phyloP scores from a whole-genome alignment of 1,140 invertebrate genomes.

The Pentalonia nigronervosa region DNA sequence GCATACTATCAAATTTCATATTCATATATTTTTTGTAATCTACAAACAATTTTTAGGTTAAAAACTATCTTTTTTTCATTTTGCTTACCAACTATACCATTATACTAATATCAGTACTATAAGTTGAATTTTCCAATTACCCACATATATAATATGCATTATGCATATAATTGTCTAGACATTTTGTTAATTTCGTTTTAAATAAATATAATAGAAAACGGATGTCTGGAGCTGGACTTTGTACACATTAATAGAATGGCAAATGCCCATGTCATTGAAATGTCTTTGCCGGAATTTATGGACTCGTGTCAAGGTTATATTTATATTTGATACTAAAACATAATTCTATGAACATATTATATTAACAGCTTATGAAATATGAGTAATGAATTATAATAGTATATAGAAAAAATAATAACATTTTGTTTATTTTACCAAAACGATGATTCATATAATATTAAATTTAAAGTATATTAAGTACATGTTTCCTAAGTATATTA shows the following conservation, averaged over 20 bases:
- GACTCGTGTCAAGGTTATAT: too few relatives aligned
- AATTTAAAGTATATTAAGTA: background rate
- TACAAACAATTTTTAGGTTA: too few relatives aligned
- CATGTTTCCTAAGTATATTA: background rate
- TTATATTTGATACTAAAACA: background rate
- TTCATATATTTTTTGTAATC: too few relatives aligned
- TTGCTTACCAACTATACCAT: too few relatives aligned
- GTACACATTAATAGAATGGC: background rate
- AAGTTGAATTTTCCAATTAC: background rate
- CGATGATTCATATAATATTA: background rate
- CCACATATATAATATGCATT: background rate
- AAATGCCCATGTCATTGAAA: background rate
- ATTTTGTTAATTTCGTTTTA: too few relatives aligned
- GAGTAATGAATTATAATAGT: background rate
- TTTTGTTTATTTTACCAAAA: background rate
- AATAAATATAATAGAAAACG: background rate
- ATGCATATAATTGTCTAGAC: background rate
- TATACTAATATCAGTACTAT: too few relatives aligned
- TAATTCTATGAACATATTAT: background rate
- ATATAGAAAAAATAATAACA: background rate
- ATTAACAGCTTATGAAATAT: background rate
- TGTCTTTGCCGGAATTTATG: too few relatives aligned
- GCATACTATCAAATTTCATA: too few relatives aligned
- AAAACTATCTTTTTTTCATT: too few relatives aligned
- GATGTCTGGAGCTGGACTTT: background rate